Evolutionary conservation across 2,113 vertebrate species (phyloP), one percentile per base, ranked within the genome.

Genomic region (Corythornis madagascariensis): DNA sequence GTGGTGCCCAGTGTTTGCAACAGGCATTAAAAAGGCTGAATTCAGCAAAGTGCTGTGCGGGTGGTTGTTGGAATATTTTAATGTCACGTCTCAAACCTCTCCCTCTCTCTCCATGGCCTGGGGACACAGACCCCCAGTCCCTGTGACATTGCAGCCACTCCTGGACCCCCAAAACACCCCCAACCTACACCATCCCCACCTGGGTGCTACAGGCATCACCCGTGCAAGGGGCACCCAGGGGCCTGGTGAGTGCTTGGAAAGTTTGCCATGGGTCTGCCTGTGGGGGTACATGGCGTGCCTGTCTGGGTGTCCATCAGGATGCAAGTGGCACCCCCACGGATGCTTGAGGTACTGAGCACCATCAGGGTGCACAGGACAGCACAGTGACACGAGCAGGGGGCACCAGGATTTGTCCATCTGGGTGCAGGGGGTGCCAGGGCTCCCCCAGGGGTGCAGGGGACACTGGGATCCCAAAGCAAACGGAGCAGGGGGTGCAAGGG

Each of bases 181-280:
- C 0, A 1, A 47, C 13, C 12, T 14, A 7, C 8, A 24, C 38
- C 11, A 10, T 47, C 16, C 73, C 56, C 45, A 11, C 5, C 1
- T 0, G 0, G 22, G 22, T 19, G 8, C 11, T 47, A 20, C 1
- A 2, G 52, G 4, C n/a, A 19, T 20, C 40, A 53, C 35, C 75
- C 17, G 4, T 2, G 5, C 50, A 14, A 52, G 50, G 29, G 42
- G 42, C 33, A 25, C 53, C 65, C 29, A 15, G 6, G 3, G 1
- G 50, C 50, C 50, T 52, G 50, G 13, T 52, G 50, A 13, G 13
- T 24, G 24, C 50, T 52, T 26, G 24, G 24, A 25, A 52, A 8
- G 50, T 52, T 52, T 52, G 50, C 50, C 50, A 22, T 25, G 50
- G 50, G 24, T 22, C 24, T 52, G 50, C 50, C 50, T 25, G 50